These are phyloP conservation scores for Scaptomyza hsui DNA, from an alignment of 1,140 invertebrate species.

Conservation along the genomic window DNA sequence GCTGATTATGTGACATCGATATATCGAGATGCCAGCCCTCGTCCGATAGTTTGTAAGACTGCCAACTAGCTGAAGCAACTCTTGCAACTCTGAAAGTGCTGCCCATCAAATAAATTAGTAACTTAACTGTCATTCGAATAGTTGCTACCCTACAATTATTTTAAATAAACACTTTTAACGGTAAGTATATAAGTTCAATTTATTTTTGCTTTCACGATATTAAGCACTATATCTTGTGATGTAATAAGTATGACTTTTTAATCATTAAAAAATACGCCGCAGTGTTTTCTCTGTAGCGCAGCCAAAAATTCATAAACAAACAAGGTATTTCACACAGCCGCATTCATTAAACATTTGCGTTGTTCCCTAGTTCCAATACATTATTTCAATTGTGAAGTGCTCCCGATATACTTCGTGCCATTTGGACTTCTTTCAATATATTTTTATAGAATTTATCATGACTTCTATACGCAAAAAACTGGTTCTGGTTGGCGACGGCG, in stretches of 20 bases:
- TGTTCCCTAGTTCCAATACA: background rate
- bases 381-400: background rate
- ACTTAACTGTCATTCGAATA: constrained; percentile 39
- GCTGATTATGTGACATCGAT: constrained; percentile 19
- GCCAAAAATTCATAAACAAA: constrained; percentile 46
- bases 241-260: background rate
- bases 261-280: constrained; percentile 4
- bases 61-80: background rate
- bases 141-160: constrained; percentile 7
- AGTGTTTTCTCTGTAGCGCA: constrained; percentile 26
- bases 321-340: constrained; percentile 19
- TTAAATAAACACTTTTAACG: background rate
- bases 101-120: constrained; percentile 13
- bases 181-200: background rate
- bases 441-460: constrained; percentile 86
- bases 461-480: constrained; percentile 99
- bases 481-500: constrained; percentile 99
- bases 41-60: constrained; percentile 12
- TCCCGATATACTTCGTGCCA: background rate
- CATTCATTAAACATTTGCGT: constrained; percentile 18
- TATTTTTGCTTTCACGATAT: too few relatives aligned
- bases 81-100: constrained; percentile 24
- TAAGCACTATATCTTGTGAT: background rate
- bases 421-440: background rate
- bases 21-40: constrained; percentile 4